Conservation (phyloP, 2,113 vertebrate genomes). For the Dromiciops gliroides region DNA sequence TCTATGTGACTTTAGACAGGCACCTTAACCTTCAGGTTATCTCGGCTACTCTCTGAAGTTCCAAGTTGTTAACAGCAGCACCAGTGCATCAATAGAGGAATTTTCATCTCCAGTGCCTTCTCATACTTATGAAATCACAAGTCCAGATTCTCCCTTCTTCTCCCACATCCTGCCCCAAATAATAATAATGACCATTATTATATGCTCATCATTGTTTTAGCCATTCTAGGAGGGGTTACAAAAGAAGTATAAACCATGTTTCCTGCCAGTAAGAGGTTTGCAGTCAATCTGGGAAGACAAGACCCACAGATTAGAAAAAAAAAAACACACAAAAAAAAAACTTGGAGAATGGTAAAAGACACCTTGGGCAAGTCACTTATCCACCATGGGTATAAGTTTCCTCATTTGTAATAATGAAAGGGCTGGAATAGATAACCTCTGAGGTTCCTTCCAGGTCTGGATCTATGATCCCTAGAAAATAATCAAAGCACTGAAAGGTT, state of each 20-base stretch:
- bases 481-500: background rate
- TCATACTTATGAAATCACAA: background rate
- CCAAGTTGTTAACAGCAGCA: background rate
- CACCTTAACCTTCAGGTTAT: background rate
- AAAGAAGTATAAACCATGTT: background rate
- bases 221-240: background rate
- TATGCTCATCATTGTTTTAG: background rate
- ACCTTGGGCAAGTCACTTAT: background rate
- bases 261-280: background rate
- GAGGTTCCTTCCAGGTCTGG: background rate
- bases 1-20: background rate
- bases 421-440: background rate
- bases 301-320: background rate
- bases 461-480: background rate
- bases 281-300: background rate
- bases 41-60: background rate
- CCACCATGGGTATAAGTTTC: background rate
- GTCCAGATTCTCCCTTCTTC: background rate
- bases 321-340: too few species aligned
- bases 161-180: background rate
- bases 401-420: background rate
- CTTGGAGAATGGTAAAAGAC: background rate
- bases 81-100: background rate
- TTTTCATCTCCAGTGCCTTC: background rate
- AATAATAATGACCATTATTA: background rate